A percentile compares a stretch with the other conserved stretches of the same genome.
Evolutionary conservation across 2,888 invertebrate species (phyloP).

Genomic region (Polydrusus cervinus): DNA sequence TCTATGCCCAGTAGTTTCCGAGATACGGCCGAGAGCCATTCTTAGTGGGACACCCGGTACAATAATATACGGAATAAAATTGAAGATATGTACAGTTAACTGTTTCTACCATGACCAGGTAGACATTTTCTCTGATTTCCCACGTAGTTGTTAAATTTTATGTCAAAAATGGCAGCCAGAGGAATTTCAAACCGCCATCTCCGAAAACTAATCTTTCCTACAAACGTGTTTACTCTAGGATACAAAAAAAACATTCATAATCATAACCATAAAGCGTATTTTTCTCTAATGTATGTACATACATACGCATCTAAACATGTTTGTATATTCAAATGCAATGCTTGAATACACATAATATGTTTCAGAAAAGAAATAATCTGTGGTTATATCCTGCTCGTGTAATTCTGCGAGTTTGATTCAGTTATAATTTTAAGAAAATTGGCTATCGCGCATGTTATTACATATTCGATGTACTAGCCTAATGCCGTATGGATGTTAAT

Average conservation of each 20-base stretch:
- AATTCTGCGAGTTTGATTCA: conserved; percentile 34
- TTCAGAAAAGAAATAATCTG: conserved; percentile 27
- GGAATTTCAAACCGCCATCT: background rate
- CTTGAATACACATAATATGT: conserved; percentile 26
- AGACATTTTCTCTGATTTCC: no score
- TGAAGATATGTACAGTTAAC: no score
- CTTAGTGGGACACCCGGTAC: no score
- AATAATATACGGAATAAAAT: no score
- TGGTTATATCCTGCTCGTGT: conserved; percentile 18
- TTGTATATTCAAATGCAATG: conserved; percentile 24
- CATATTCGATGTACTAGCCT: conserved; percentile 9
- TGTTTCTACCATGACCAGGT: no score
- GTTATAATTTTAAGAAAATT: conserved; percentile 36
- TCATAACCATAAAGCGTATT: background rate
- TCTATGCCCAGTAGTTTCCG: no score
- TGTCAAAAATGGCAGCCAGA: background rate
- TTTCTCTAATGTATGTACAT: background rate
- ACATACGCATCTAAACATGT: background rate
- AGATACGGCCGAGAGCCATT: no score
- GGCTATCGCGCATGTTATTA: conserved; percentile 20
- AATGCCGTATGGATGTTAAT: background rate
- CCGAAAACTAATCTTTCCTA: background rate
- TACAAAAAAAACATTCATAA: background rate
- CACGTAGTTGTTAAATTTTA: no score
- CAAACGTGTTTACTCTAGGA: background rate